phyloP scores from a whole-genome alignment of 2,797 vertebrate species.

The Parauchenoglanis ngamensis region DNA sequence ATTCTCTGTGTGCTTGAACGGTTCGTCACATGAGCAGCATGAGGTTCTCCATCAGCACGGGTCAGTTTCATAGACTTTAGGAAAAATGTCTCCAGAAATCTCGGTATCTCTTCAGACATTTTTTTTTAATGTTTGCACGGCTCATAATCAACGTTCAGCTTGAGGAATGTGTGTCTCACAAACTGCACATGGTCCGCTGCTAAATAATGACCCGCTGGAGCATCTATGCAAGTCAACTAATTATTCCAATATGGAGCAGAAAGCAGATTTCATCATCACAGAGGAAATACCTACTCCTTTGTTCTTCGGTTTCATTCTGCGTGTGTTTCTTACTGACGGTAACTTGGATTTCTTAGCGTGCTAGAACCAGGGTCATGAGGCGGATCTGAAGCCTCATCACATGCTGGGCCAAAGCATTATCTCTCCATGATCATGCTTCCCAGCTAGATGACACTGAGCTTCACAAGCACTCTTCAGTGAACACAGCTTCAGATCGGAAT shows the following conservation, averaged over 20 bases:
- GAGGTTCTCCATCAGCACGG: conserved; percentile 19
- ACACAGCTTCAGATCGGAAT: conserved; percentile 52
- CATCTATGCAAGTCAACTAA: conserved; percentile 73
- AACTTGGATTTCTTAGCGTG: conserved; percentile 61
- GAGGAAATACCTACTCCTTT: conserved; percentile 65
- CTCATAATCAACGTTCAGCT: conserved; percentile 40
- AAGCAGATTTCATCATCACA: conserved; percentile 77
- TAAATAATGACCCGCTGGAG: conserved; percentile 66
- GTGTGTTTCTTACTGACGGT: conserved; percentile 47
- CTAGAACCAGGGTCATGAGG: conserved; percentile 61
- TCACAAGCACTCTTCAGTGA: conserved; percentile 60
- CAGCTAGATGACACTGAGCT: conserved; percentile 66
- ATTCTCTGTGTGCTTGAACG: neutral
- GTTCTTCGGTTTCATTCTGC: conserved; percentile 63
- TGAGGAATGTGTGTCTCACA: conserved; percentile 59
- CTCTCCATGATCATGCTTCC: conserved; percentile 64
- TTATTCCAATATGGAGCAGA: conserved; percentile 74
- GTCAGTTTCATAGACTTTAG: conserved; percentile 21
- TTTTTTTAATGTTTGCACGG: conserved; percentile 20
- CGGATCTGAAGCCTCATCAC: conserved; percentile 71
- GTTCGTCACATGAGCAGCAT: conserved; percentile 13
- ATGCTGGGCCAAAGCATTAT: conserved; percentile 63
- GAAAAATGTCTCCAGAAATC: conserved; percentile 21
- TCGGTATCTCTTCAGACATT: neutral
- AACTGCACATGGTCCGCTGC: conserved; percentile 57